Percentiles rank a stretch among this genome's conserved stretches.
Evolutionary conservation across 2,888 invertebrate genomes (phyloP).

Genomic region (Drosophila multiciliata): DNA sequence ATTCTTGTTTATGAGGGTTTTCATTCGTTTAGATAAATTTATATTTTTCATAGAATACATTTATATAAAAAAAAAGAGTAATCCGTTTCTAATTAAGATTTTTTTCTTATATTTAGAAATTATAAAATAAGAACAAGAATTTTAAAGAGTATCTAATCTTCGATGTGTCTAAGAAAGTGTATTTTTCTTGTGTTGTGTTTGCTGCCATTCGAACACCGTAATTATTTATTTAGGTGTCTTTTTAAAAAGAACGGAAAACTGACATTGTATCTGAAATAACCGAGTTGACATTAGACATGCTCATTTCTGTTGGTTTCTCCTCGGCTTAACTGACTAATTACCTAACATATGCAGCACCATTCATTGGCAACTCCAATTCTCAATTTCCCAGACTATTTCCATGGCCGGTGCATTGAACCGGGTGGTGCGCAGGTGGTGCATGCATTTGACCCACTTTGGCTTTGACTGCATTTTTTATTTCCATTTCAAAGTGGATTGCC

Average conservation of each 20-base stretch:
- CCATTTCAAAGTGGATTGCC: constrained; percentile 27
- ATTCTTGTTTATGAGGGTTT: not conserved
- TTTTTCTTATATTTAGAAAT: not conserved
- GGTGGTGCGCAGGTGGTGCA: constrained; percentile 38
- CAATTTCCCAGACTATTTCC: not conserved
- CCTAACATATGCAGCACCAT: constrained; percentile 18
- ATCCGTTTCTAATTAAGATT: accelerated
- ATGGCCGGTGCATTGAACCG: constrained; percentile 39
- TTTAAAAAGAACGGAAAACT: constrained; percentile 10
- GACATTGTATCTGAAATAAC: constrained; percentile 18
- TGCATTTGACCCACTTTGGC: constrained; percentile 63
- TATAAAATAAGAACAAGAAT: not conserved
- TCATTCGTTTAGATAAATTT: not conserved
- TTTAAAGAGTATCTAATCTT: not conserved
- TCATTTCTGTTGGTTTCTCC: not conserved
- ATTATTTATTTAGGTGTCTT: constrained; percentile 55
- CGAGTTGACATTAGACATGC: constrained; percentile 32
- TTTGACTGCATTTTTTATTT: constrained; percentile 48
- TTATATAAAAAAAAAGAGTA: accelerated
- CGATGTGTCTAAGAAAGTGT: not conserved
- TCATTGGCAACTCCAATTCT: not conserved
- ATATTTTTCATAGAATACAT: not conserved
- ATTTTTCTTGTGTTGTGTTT: constrained; percentile 30
- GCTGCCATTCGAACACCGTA: constrained; percentile 20
- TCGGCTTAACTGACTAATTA: constrained; percentile 44